Base-by-base conservation (phyloP, 92 coral and sea anemone species). In the Bergia puertoricense region DNA sequence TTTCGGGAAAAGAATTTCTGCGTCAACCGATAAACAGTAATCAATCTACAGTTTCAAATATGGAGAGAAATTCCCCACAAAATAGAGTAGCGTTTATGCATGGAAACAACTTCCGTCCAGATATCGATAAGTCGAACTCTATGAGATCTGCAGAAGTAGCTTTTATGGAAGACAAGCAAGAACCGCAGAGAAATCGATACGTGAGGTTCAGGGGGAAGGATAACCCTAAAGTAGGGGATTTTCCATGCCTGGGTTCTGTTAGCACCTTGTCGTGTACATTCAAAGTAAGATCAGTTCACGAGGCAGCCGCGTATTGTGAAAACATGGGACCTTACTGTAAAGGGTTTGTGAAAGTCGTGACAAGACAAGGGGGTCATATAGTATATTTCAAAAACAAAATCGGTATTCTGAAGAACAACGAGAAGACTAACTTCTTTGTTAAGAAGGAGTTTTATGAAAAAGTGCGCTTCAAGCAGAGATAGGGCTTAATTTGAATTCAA, bases 271-370 rank as follows among this genome's bases (percentile, higher is more conserved):
- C 87, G 0, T 84, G 87, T 22, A 71, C 74, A 0, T 84, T 84
- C 50, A 71, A 45, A 46, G 75, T 84, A 6, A 44, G 8, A 1
- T 36, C 87, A 5, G 67, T 84, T 10, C 78, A 46, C 42, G 79
- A 84, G 23, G 87, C 87, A 18, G 79, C 67, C 7, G 5, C 37
- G 4, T 69, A 84, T 37, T 84, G 87, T 40, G 67, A 84, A 23
- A 84, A 48, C 44, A 71, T 84, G 79, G 87, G 87, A 2, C 87
- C 87, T 14, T 84, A 71, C 46, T 84, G 87, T 57, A 84, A 84
- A 39, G 87, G 87, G 3, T 84, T 84, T 48, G 87, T 84, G 11
- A 71, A 39, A 71, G 62, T 22, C 42, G 20, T 13, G 40, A 44
- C 79, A 6, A 68, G 15, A 9, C 66, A 72, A 5, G 67, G 62